These are phyloP conservation scores for Brachyptera putata DNA, from an alignment of 2,888 invertebrate species.

Conservation along the genomic window DNA sequence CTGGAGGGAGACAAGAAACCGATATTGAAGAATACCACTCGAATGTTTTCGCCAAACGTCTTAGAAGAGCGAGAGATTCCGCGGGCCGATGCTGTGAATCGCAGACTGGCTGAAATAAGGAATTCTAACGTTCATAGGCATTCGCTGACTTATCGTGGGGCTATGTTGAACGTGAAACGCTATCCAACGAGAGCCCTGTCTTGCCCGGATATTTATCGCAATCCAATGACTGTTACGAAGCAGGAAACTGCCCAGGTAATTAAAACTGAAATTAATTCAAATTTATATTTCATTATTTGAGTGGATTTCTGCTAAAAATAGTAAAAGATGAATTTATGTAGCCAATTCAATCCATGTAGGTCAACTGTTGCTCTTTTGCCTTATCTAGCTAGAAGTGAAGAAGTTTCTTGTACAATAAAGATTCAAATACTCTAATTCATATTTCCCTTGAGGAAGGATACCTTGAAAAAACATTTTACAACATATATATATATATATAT, in stretches of 20 bases:
- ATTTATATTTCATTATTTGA: too few relatives aligned
- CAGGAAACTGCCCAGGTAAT: conserved; percentile 51
- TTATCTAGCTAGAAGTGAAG: too few relatives aligned
- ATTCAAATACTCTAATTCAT: too few relatives aligned
- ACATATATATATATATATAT: too few relatives aligned
- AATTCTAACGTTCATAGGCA: conserved; percentile 47
- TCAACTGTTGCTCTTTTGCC: not conserved
- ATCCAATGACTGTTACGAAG: conserved; percentile 81
- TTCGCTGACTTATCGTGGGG: conserved; percentile 77
- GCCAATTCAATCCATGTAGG: not conserved
- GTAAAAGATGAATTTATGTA: not conserved
- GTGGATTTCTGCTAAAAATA: not conserved
- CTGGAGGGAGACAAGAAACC: too few relatives aligned
- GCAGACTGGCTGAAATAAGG: not conserved
- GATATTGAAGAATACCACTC: too few relatives aligned
- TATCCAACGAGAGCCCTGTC: conserved; percentile 79
- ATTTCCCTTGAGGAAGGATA: too few relatives aligned
- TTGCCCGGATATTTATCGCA: conserved; percentile 85
- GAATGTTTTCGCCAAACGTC: too few relatives aligned
- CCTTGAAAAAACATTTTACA: too few relatives aligned
- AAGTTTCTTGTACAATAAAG: too few relatives aligned
- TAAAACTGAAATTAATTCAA: too few relatives aligned
- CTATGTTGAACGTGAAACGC: conserved; percentile 78
- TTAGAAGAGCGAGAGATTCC: too few relatives aligned
- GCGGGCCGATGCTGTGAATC: not conserved